Evolutionary conservation across 2,797 vertebrate species (phyloP).

Genomic region (Girardinus metallicus): DNA sequence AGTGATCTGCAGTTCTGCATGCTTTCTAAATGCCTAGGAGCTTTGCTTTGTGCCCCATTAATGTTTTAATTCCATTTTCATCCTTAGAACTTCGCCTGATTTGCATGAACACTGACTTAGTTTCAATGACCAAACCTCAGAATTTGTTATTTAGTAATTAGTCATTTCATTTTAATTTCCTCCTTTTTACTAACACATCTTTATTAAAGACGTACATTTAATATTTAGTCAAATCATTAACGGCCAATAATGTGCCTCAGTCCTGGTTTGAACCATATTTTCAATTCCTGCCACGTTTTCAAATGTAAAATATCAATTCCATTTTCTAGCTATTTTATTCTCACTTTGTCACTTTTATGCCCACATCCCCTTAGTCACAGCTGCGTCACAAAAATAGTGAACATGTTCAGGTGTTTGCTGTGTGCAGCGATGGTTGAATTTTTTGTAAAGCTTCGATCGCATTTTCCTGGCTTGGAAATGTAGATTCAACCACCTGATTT

Average conservation of each 20-base stretch:
- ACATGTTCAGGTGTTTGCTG: background rate
- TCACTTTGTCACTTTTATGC: background rate
- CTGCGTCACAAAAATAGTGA: background rate
- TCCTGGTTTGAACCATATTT: too few relatives aligned
- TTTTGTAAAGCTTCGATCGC: background rate
- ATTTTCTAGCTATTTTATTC: background rate
- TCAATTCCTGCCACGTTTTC: background rate
- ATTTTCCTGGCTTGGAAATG: background rate
- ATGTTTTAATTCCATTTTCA: background rate
- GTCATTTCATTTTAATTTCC: background rate
- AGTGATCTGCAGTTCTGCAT: background rate
- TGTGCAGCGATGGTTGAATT: background rate
- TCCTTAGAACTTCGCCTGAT: background rate
- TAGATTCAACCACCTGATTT: slow-evolving; percentile 1
- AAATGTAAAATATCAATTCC: background rate
- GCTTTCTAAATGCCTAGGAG: background rate
- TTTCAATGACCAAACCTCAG: background rate
- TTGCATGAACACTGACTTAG: background rate
- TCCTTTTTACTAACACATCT: background rate
- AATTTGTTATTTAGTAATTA: background rate
- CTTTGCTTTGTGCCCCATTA: background rate
- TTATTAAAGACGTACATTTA: background rate
- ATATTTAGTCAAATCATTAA: background rate
- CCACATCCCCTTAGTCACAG: background rate
- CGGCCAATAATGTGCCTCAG: background rate